Evolutionary conservation across 2,797 vertebrate species (phyloP).

Genomic region (Gambelia wislizenii): DNA sequence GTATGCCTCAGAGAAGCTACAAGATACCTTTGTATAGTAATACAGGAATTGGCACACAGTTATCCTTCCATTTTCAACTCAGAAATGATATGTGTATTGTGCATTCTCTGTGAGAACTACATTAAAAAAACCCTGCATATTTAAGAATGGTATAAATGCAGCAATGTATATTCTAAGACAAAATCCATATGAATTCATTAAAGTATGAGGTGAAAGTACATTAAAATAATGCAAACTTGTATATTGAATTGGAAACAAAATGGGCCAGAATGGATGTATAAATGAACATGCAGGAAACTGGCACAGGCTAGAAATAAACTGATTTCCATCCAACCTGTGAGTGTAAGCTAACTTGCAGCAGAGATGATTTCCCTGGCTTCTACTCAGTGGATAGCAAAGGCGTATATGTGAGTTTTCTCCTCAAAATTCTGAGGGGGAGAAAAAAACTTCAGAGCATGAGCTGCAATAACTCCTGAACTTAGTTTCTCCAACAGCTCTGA

Average conservation of each 20-base stretch:
- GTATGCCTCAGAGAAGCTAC: no score
- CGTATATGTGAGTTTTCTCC: no score
- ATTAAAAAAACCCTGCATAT: not conserved
- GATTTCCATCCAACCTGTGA: not conserved
- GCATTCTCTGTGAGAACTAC: no score
- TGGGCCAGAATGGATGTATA: not conserved
- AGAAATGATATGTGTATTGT: not conserved
- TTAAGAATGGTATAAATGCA: not conserved
- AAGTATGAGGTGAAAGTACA: not conserved
- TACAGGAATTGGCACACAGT: not conserved
- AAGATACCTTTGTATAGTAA: no score
- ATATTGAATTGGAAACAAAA: not conserved
- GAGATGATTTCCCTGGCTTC: not conserved
- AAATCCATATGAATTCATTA: not conserved
- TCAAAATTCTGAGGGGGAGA: constrained; percentile 13
- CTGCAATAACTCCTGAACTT: not conserved
- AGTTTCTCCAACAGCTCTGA: not conserved
- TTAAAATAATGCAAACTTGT: not conserved
- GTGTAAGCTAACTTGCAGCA: not conserved
- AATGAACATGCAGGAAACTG: not conserved
- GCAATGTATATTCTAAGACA: not conserved
- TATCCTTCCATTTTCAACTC: not conserved
- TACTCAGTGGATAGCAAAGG: not conserved
- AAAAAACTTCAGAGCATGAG: constrained; percentile 14
- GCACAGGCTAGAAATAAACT: not conserved